Evolutionary conservation across 2,113 vertebrate species (phyloP), one percentile per base, ranked within the genome.

Genomic region (Sciurus niger): DNA sequence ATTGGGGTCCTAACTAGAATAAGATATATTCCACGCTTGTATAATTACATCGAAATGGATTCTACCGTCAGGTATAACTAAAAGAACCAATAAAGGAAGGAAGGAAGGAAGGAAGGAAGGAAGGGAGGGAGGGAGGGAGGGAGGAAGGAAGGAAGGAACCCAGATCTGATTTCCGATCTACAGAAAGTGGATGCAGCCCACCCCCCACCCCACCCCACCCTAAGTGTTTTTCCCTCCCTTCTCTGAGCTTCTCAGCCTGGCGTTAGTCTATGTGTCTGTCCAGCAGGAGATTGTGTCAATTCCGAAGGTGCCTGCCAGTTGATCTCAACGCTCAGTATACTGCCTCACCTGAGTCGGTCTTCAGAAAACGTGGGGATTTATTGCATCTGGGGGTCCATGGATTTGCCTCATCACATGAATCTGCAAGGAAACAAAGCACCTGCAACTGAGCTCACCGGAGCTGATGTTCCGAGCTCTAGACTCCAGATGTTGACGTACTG

Each of bases 91-190:
- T 8, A 37, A 37, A 37, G 37, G 2, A 37, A 37, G 37, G 2
- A 37, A 37, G 37, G 2, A 37, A 37, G 37, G 2, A 37, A 37
- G 37, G 2, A 37, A 37, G 2, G 37, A 37, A 37, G 37, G 37
- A 37, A n/a, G n/a, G n/a, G n/a, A 37, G 37, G 2, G 2, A 37
- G 37, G 2, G 2, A 37, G 37, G 2, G 2, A 37, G 37, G 2
- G 2, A 37, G 37, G 2, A 37, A 37, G 2, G 37, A 37, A 37
- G 37, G 1, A 55, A 20, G 6, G 22, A 22, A 37, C 40, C 14
- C 4, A 4, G 17, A 22, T 18, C 37, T 58, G n/a, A 43, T 8
- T 24, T 22, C 83, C 25, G 6, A 24, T 43, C 17, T 12, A 51
- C 34, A 67, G 58, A 77, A 25, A 32, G 18, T 20, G n/a, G 30